These are phyloP conservation scores for Bos indicus DNA, from an alignment of 2,113 vertebrate species.

Conservation along the genomic window DNA sequence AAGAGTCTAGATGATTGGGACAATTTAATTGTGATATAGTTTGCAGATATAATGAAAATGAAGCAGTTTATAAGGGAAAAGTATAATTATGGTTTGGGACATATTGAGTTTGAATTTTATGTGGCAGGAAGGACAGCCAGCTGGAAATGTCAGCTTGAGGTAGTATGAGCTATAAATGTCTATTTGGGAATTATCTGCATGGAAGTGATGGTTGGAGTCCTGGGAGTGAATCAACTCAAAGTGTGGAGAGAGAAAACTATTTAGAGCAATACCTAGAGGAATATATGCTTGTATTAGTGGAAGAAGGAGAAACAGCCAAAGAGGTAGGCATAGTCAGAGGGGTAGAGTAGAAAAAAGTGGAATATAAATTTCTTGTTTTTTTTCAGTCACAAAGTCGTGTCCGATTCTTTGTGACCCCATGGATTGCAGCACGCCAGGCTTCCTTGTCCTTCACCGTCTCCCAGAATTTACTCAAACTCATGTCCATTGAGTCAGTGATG, in stretches of 20 bases:
- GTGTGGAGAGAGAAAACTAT: slow-evolving; percentile 22
- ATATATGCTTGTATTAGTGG: background rate
- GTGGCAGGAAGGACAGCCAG: slow-evolving; percentile 51
- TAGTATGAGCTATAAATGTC: slow-evolving; percentile 55
- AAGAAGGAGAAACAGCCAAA: background rate
- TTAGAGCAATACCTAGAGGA: slow-evolving; percentile 12
- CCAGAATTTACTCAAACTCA: background rate
- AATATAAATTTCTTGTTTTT: background rate
- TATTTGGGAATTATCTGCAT: slow-evolving; percentile 56
- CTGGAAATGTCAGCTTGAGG: slow-evolving; percentile 61
- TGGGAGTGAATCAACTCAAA: slow-evolving; percentile 49
- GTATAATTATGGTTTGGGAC: slow-evolving; percentile 44
- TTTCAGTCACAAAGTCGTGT: background rate
- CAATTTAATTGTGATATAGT: background rate
- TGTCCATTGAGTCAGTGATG: background rate
- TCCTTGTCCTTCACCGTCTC: background rate
- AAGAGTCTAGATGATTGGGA: background rate
- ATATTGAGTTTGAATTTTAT: slow-evolving; percentile 58
- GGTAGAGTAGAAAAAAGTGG: background rate
- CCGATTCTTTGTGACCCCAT: background rate
- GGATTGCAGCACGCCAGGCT: background rate
- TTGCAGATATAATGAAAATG: slow-evolving; percentile 50
- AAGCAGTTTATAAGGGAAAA: slow-evolving; percentile 44
- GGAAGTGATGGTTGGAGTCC: slow-evolving; percentile 50
- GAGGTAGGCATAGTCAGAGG: background rate